Percentiles rank a stretch among this genome's conserved stretches.
phyloP scores from a whole-genome alignment of 2,797 vertebrate species.

The Lepilemur ruficaudatus region DNA sequence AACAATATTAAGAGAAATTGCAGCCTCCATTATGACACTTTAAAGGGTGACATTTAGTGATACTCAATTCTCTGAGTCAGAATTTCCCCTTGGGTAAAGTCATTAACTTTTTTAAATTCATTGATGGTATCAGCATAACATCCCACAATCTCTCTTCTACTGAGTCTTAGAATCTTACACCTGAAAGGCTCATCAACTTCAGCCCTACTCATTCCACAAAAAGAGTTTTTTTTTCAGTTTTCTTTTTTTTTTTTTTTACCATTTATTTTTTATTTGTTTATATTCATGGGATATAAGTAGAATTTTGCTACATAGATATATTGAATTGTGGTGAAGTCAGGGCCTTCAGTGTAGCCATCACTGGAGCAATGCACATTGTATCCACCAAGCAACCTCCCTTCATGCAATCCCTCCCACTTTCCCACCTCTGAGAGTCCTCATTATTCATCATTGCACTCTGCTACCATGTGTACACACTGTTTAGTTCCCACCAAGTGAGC shows the following conservation, averaged over 20 bases:
- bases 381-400: background rate
- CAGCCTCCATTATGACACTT: background rate
- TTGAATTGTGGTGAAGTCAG: background rate
- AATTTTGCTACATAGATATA: background rate
- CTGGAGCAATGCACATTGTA: background rate
- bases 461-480: background rate
- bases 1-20: background rate
- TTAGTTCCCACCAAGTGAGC: background rate
- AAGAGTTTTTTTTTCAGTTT: background rate
- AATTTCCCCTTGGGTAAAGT: background rate
- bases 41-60: background rate
- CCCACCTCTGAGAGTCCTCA: background rate
- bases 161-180: slow-evolving; percentile 12
- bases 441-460: background rate
- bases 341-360: background rate
- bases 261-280: background rate
- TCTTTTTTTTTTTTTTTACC: background rate
- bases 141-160: background rate
- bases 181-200: background rate
- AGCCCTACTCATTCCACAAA: background rate
- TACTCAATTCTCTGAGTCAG: background rate
- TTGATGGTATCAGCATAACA: background rate
- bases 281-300: background rate
- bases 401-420: background rate
- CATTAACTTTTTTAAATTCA: background rate